These are phyloP conservation scores for Mythimna albipuncta DNA, from an alignment of 2,888 invertebrate genomes.

Conservation along the genomic window DNA sequence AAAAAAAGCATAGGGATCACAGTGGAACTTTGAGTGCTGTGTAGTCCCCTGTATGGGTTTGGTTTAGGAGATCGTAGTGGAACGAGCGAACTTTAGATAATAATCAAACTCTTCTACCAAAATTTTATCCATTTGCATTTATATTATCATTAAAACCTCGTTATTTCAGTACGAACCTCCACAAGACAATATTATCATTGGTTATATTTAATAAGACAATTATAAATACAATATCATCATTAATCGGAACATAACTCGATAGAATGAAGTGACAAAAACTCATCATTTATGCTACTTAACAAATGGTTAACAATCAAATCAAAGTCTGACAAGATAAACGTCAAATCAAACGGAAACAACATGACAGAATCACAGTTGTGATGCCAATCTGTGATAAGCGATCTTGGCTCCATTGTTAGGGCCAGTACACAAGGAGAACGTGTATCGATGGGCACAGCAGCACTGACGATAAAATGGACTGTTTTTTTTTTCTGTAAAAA, in stretches of 20 bases:
- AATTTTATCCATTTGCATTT: not conserved
- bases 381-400: slow-evolving; percentile 27
- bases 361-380: slow-evolving; percentile 21
- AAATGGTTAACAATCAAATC: slow-evolving; percentile 10
- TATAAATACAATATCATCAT: not conserved
- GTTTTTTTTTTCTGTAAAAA: no score
- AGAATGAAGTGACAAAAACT: not conserved
- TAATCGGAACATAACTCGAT: not conserved
- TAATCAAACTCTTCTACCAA: not conserved
- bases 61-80: no score
- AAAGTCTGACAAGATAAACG: slow-evolving; percentile 7
- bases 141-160: not conserved
- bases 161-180: not conserved
- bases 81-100: no score
- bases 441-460: not conserved
- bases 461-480: not conserved
- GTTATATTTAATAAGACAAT: not conserved
- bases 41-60: no score
- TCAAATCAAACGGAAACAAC: slow-evolving; percentile 21
- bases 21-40: no score
- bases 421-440: not conserved
- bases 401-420: not conserved
- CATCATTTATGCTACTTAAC: not conserved
- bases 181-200: not conserved
- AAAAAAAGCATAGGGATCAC: no score